A percentile compares a stretch with the other conserved stretches of the same genome.
These are phyloP conservation scores for Hydrozoanthus gracilis DNA, from an alignment of 92 coral and sea anemone species.

Conservation along the genomic window DNA sequence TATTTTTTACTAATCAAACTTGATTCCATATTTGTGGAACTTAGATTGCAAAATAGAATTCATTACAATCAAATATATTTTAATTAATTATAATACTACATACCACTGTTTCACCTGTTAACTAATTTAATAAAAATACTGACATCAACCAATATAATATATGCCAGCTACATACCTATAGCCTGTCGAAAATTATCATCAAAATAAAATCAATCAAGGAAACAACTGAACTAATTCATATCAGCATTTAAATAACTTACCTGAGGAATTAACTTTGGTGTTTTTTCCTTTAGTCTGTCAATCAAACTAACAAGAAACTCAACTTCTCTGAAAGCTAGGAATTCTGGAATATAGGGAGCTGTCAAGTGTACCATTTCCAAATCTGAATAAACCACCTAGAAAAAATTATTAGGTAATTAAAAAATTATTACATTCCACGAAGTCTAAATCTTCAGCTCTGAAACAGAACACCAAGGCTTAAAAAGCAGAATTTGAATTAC, in stretches of 20 bases:
- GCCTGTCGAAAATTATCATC: background rate
- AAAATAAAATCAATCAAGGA: background rate
- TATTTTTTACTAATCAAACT: background rate
- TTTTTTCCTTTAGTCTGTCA: slow-evolving; percentile 53
- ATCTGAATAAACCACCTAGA: slow-evolving; percentile 86
- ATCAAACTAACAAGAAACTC: slow-evolving; percentile 71
- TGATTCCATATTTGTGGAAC: too few species aligned
- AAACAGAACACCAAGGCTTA: background rate
- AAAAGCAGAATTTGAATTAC: background rate
- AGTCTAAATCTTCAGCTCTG: background rate
- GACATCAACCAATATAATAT: too few species aligned
- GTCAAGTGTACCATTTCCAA: slow-evolving; percentile 80
- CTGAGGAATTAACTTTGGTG: slow-evolving; percentile 86
- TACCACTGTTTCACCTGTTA: too few species aligned
- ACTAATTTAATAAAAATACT: too few species aligned
- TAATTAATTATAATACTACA: too few species aligned
- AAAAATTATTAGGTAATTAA: background rate
- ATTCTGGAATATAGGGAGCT: slow-evolving; percentile 86
- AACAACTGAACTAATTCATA: background rate
- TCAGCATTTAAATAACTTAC: slow-evolving; percentile 34
- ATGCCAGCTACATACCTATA: too few species aligned
- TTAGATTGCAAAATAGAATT: too few species aligned
- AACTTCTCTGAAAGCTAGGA: slow-evolving; percentile 96
- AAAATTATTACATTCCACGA: background rate
- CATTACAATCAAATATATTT: too few species aligned